Percentiles rank a stretch among this genome's conserved stretches.
These are phyloP conservation scores for Condylura cristata DNA, from an alignment of 2,113 vertebrate species.

Conservation along the genomic window DNA sequence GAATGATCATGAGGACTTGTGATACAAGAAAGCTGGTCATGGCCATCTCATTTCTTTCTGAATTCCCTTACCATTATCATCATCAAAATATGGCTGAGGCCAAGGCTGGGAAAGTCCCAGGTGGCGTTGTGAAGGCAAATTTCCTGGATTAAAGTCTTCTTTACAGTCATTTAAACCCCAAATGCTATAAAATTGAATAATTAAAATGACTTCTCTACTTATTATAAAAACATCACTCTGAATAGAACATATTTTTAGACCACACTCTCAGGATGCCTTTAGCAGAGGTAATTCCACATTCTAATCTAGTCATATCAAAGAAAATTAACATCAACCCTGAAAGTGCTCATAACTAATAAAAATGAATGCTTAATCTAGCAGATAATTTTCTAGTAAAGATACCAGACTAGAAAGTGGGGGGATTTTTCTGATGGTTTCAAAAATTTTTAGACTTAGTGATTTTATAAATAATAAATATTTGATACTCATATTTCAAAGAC, in stretches of 20 bases:
- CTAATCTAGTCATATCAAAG: not conserved
- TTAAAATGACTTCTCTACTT: slow-evolving; percentile 48
- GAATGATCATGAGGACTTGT: not conserved
- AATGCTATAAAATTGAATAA: slow-evolving; percentile 46
- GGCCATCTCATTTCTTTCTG: not conserved
- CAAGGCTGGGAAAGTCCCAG: not conserved
- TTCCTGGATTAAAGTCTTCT: slow-evolving; percentile 55
- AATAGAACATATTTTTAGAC: slow-evolving; percentile 29
- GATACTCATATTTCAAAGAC: slow-evolving; percentile 16
- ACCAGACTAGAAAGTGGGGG: not conserved
- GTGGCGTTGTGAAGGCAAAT: slow-evolving; percentile 10
- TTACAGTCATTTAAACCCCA: not conserved
- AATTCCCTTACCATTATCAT: not conserved
- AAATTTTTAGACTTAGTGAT: slow-evolving; percentile 20
- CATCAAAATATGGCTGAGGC: not conserved
- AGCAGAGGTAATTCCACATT: slow-evolving; percentile 34
- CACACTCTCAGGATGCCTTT: not conserved
- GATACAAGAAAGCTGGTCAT: not conserved
- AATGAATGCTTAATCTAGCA: slow-evolving; percentile 22
- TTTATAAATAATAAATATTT: not conserved
- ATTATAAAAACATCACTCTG: not conserved
- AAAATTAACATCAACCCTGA: slow-evolving; percentile 5
- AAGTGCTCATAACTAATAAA: slow-evolving; percentile 21
- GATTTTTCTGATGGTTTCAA: not conserved
- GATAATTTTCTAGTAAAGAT: slow-evolving; percentile 9